Base-by-base conservation (phyloP, 1,140 invertebrate species). In the Zaprionus inermis region DNA sequence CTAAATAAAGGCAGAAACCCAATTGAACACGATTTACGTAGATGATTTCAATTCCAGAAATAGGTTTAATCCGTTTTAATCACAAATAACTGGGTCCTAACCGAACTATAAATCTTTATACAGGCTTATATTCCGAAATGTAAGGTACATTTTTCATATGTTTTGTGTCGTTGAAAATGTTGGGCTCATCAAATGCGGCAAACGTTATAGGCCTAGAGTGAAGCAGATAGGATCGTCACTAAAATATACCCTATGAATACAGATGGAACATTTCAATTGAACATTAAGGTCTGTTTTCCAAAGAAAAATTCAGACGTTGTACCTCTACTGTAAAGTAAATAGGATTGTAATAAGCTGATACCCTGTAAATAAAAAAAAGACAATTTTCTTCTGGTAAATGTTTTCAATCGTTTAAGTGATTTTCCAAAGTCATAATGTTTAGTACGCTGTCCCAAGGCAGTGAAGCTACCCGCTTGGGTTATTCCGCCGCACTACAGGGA, bases 131-230 rank as follows among this genome's bases (percentile, higher is more conserved):
- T n/a, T 30, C 38, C 3, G 52, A 41, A 55, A 65, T 54, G 6
- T 54, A 14, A 41, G 41, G 49, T 54, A 54, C 46, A 63, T 64
- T 61, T 60, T 46, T 46, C 22, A 46, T 34, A 51, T 55, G 49
- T 28, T 28, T 44, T 46, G 6, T 44, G 36, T 24, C 61, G 38
- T 24, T 64, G 24, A 41, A 51, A 34, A 38, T 65, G 52, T 64
- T 55, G 36, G 20, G 14, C 49, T 24, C 60, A 54, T 64, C 34
- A 64, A 55, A 41, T 55, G 61, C 28, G 34, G 24, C 38, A 55
- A 65, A 65, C 24, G 10, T 55, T 44, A 44, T 49, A 49, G 44
- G 44, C 44, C 44, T 49, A 20, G 10, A 22, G 18, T 11, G 1
- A 12, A 11, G 10, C 9, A 5, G 4, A 20, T 46, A 18, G 0